Base-by-base conservation (phyloP, 2,113 vertebrate species). In the Acrocephalus kingi region DNA sequence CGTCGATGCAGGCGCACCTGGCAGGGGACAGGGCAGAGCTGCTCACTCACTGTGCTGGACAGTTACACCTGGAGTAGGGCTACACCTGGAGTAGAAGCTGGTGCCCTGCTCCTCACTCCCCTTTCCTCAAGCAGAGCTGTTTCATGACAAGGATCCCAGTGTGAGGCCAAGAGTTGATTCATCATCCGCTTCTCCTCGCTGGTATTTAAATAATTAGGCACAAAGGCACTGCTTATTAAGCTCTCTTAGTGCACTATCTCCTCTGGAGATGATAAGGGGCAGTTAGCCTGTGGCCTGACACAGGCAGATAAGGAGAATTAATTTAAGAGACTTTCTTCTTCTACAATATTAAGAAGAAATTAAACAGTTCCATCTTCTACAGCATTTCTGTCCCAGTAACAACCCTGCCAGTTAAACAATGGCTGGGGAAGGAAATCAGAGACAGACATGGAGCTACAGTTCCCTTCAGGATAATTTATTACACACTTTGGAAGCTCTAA, bases 1-100 rank as follows among this genome's bases (percentile, higher is more conserved):
- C 98, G 39, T 99, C 99, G 8, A 99, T 98, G 94, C 99, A 99
- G 80, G 99, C 99, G 15, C 99, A 99, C 96, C 99, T 99, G 95
- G 27, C 49, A 30, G 0, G 23, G 54, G 12, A 69, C 84, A 28
- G 64, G 84, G 64, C 74, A 78, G 2, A 24, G 74, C 74, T 77
- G 84, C 43, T 58, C 52, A 0, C 72, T 6, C 72, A 11, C 61
- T 0, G 4, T 3, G 49, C 13, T 37, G 58, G 18, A 4, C 48
- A 46, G 0, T 11, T 9, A 7, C 56, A 43, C 45, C 78, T 52
- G 75, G 22, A 10, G 33, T 1, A 45, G 5, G 3, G 1, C 12
- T 33, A 33, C 80, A 73, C 39, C 58, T 33, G 21, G 13, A 11
- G 58, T 0, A 39, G 14, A 15, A 24, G 15, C 31, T 45, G 62